Evolutionary conservation across 37 sponge, comb jelly and placozoan species (phyloP).

Genomic region (Halisarca cf. caerulea): DNA sequence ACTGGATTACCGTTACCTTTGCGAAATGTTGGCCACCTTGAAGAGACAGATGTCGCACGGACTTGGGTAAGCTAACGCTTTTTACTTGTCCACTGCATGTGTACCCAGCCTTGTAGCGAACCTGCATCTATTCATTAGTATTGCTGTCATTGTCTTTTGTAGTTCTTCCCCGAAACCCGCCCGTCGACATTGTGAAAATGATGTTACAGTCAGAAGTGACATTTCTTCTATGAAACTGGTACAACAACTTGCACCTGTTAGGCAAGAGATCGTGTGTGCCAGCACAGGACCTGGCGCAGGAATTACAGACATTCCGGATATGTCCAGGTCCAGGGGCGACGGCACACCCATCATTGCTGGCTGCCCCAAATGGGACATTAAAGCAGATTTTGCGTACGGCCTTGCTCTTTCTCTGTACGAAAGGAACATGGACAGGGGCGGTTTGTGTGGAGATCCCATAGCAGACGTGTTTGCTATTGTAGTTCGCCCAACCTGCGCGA

Average conservation of each 20-base stretch:
- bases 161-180: no score
- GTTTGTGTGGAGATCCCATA: slow-evolving; percentile 71
- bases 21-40: no score
- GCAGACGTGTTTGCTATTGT: slow-evolving; percentile 91
- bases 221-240: not conserved
- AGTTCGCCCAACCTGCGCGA: slow-evolving; percentile 50
- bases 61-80: no score
- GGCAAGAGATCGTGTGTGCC: slow-evolving; percentile 33
- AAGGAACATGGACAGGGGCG: not conserved
- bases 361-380: slow-evolving; percentile 59
- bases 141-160: no score
- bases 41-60: no score
- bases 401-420: slow-evolving; percentile 88
- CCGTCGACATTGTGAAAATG: no score
- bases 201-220: no score
- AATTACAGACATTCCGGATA: slow-evolving; percentile 35
- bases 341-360: slow-evolving; percentile 37
- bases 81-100: no score
- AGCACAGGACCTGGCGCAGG: slow-evolving; percentile 86
- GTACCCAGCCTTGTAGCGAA: no score
- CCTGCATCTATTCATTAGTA: no score
- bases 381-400: slow-evolving; percentile 75
- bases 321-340: not conserved
- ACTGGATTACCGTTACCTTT: no score
- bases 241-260: slow-evolving; percentile 17